Percentiles rank a stretch among this genome's conserved stretches.
Conservation (phyloP, 2,113 vertebrate genomes). For the Hirundichthys speculiger region DNA sequence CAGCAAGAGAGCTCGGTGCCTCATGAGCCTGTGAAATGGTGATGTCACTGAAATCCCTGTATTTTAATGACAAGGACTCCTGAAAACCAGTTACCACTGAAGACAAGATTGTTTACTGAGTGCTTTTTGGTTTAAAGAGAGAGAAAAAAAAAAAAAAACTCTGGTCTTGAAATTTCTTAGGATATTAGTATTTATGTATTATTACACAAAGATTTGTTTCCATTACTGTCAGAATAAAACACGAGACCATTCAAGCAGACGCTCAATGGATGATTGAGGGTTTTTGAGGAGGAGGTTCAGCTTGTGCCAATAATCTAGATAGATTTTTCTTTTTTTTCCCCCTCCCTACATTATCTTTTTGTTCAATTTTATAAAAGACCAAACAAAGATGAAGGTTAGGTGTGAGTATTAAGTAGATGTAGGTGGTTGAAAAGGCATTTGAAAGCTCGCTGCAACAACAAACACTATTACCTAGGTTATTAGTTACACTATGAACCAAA, state of each 20-base stretch:
- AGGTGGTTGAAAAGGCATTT: constrained; percentile 24
- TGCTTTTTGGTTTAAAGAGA: constrained; percentile 26
- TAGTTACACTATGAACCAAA: constrained; percentile 36
- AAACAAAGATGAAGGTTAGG: too few species aligned
- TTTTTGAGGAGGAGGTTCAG: not conserved
- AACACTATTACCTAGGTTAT: constrained; percentile 26
- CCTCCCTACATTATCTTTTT: not conserved
- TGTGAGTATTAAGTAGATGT: not conserved
- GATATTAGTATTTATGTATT: constrained; percentile 17
- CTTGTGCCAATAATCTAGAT: constrained; percentile 25
- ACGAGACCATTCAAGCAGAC: too few species aligned
- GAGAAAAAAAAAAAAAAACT: constrained; percentile 12
- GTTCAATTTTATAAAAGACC: not conserved
- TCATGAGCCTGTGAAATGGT: constrained; percentile 52
- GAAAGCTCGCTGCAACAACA: constrained; percentile 15
- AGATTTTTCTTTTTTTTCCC: too few species aligned
- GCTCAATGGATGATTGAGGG: too few species aligned
- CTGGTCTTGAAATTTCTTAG: constrained; percentile 7
- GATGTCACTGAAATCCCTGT: constrained; percentile 36
- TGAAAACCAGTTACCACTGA: constrained; percentile 9
- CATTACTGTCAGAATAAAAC: constrained; percentile 8
- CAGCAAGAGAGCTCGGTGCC: constrained; percentile 32
- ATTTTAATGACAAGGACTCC: constrained; percentile 4
- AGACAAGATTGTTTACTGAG: constrained; percentile 19
- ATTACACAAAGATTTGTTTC: constrained; percentile 21